These are phyloP conservation scores for Atta cephalotes DNA, from an alignment of 1,140 invertebrate species.

Conservation along the genomic window DNA sequence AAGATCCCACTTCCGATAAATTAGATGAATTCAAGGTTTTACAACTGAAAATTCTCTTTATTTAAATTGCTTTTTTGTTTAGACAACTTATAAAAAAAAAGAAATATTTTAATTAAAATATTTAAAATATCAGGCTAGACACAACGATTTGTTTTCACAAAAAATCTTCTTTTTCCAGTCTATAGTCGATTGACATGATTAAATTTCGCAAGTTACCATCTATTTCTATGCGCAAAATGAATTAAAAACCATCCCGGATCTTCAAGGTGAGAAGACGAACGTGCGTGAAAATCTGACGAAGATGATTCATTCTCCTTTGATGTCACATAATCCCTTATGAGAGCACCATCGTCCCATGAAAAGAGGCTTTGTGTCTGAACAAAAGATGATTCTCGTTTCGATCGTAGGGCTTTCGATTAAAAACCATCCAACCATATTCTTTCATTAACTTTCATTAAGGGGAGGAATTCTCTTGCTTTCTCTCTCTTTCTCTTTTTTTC, in stretches of 20 bases:
- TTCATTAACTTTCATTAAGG: background rate
- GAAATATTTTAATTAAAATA: background rate
- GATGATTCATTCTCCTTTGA: constrained; percentile 50
- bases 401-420: constrained; percentile 21
- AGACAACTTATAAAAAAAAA: background rate
- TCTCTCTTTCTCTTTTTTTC: background rate
- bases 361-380: constrained; percentile 48
- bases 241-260: constrained; percentile 26
- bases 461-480: background rate
- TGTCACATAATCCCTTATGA: constrained; percentile 61
- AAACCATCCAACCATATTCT: background rate
- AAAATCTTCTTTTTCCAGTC: background rate
- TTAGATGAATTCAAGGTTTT: background rate
- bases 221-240: constrained; percentile 47
- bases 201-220: background rate
- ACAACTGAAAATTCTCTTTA: background rate
- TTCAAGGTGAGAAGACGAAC: constrained; percentile 53
- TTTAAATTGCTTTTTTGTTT: background rate
- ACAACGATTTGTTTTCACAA: background rate
- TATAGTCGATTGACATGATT: background rate
- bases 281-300: constrained; percentile 60
- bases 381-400: constrained; percentile 39
- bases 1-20: background rate
- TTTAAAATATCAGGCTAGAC: background rate
- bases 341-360: constrained; percentile 44